These are phyloP conservation scores for Trididemnum clinides DNA, from an alignment of 23 tunicate genomes.

Conservation along the genomic window DNA sequence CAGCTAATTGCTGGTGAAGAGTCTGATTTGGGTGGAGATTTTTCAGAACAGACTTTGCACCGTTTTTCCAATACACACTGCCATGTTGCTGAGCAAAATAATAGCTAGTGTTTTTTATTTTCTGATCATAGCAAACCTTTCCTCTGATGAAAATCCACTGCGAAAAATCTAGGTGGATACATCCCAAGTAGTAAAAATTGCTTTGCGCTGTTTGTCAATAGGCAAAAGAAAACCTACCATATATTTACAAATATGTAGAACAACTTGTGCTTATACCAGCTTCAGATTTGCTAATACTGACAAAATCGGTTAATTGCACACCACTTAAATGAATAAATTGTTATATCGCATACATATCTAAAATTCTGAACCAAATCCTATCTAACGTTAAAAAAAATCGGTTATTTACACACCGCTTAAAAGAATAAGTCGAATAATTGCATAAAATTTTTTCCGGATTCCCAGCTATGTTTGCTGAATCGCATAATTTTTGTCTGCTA, in stretches of 20 bases:
- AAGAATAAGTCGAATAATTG: constrained; percentile 2
- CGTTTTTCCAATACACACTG: constrained; percentile 90
- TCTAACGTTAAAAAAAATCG: constrained; percentile 2
- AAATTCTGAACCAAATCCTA: neutral
- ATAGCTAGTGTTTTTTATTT: too few relatives aligned
- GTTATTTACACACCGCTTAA: constrained; percentile 8
- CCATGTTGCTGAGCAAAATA: constrained; percentile 85
- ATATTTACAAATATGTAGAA: too few relatives aligned
- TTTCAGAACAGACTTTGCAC: constrained; percentile 33
- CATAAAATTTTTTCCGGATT: neutral
- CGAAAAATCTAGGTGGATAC: too few relatives aligned
- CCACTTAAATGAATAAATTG: neutral
- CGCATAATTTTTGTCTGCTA: neutral
- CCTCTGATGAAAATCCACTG: too few relatives aligned
- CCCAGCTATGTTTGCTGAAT: neutral
- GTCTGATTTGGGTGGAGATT: constrained; percentile 36
- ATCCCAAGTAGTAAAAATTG: too few relatives aligned
- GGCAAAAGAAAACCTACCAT: too few relatives aligned
- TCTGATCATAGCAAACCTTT: too few relatives aligned
- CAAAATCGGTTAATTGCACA: neutral
- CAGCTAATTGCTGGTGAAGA: constrained; percentile 55
- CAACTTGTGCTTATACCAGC: too few relatives aligned
- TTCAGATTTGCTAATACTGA: neutral
- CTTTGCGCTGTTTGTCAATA: too few relatives aligned
- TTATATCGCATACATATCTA: neutral